A percentile compares a stretch with the other conserved stretches of the same genome.
Conservation (phyloP, 2,113 vertebrate species). For the Anhinga anhinga region DNA sequence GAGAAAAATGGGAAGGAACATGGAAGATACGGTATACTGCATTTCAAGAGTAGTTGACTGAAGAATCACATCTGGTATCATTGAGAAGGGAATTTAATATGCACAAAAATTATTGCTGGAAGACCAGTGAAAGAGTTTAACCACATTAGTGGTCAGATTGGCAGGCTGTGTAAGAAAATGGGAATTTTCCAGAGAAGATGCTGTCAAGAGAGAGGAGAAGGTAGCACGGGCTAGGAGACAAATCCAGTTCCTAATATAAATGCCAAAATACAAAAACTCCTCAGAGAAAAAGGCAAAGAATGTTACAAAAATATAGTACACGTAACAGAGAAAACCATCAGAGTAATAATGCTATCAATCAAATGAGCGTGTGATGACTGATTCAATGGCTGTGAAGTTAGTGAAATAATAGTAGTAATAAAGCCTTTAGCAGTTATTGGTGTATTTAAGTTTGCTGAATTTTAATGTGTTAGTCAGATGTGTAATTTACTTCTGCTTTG, state of each 20-base stretch:
- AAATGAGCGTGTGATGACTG: not conserved
- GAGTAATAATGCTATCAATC: not conserved
- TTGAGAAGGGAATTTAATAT: not conserved
- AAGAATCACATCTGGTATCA: not conserved
- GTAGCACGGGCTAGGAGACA: not conserved
- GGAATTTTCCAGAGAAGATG: not conserved
- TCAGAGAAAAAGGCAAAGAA: not conserved
- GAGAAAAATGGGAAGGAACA: not conserved
- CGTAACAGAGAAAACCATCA: not conserved
- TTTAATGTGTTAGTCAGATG: not conserved
- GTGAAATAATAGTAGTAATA: not conserved
- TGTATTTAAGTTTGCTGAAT: not conserved
- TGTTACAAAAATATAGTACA: not conserved
- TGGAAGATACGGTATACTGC: not conserved
- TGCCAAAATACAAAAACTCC: not conserved
- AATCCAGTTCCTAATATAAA: not conserved
- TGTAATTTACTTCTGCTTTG: not conserved
- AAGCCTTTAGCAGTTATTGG: not conserved
- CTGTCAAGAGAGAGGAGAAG: not conserved
- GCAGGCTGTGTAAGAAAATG: not conserved
- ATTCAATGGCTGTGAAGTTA: not conserved
- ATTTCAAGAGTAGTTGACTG: not conserved
- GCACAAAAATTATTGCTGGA: not conserved
- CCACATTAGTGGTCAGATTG: not conserved
- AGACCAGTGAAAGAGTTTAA: not conserved